Percentiles rank a stretch among this genome's conserved stretches.
Conservation (phyloP, 2,888 invertebrate genomes). For the Conchocele bisecta region DNA sequence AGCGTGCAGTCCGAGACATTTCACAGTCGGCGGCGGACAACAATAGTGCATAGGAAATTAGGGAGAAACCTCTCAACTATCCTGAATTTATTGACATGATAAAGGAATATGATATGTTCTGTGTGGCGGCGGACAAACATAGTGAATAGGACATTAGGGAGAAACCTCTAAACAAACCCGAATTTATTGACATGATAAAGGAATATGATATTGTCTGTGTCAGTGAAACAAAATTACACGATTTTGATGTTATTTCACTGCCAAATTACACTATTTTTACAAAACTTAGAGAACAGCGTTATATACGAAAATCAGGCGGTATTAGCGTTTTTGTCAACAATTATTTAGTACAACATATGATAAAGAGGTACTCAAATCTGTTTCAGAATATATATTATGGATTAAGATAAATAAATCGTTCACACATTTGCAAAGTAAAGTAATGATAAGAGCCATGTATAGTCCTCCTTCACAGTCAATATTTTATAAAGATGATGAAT, state of each 20-base stretch:
- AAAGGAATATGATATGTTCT: no score
- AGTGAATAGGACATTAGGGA: no score
- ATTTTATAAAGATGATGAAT: neutral
- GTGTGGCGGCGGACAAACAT: no score
- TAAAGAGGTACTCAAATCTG: neutral
- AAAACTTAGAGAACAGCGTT: neutral
- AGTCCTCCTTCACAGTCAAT: neutral
- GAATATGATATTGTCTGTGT: neutral
- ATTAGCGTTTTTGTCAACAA: neutral
- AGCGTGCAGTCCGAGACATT: no score
- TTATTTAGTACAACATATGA: neutral
- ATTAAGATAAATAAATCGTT: neutral
- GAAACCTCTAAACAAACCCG: no score
- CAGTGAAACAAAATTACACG: neutral
- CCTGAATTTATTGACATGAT: no score
- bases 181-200: no score
- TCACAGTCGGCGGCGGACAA: no score
- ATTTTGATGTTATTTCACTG: neutral
- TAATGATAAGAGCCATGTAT: neutral
- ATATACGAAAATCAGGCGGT: neutral
- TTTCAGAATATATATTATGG: neutral
- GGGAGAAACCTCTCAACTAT: no score
- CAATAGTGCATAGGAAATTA: no score
- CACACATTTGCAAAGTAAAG: neutral
- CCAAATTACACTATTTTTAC: neutral